phyloP scores from a whole-genome alignment of 92 coral and sea anemone genomes.

The Porites lobata region DNA sequence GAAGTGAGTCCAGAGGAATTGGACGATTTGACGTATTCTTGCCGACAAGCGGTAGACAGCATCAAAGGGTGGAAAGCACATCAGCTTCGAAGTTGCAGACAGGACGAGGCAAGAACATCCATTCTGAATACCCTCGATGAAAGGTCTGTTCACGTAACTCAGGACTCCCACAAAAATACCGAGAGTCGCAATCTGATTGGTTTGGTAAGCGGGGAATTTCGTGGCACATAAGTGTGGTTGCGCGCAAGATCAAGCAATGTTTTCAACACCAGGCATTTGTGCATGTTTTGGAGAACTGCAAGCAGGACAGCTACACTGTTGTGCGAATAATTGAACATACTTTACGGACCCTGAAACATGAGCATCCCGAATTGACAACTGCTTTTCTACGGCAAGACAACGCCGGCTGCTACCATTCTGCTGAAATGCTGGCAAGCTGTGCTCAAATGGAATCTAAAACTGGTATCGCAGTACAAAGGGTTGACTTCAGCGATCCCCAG shows the following conservation, averaged over 20 bases:
- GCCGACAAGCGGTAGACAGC: not conserved
- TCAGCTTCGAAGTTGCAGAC: constrained; percentile 57
- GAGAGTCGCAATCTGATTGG: constrained; percentile 62
- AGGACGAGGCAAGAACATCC: constrained; percentile 52
- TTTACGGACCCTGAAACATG: constrained; percentile 49
- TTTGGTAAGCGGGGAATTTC: constrained; percentile 32
- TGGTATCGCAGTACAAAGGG: constrained; percentile 20
- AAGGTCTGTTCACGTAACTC: constrained; percentile 8
- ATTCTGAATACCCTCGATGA: constrained; percentile 23
- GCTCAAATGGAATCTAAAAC: constrained; percentile 33
- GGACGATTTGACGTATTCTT: constrained; percentile 18
- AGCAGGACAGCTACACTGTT: constrained; percentile 37
- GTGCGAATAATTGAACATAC: constrained; percentile 50
- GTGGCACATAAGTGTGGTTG: constrained; percentile 69
- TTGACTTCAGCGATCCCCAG: constrained; percentile 59
- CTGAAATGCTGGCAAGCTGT: constrained; percentile 36
- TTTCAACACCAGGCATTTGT: constrained; percentile 51
- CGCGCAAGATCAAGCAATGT: constrained; percentile 13
- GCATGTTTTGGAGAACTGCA: constrained; percentile 46
- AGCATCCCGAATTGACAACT: constrained; percentile 37
- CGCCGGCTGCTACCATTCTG: constrained; percentile 65
- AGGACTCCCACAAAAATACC: constrained; percentile 40
- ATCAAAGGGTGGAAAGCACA: constrained; percentile 43
- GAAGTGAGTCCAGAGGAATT: not conserved
- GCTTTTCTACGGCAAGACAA: constrained; percentile 55